phyloP scores from a whole-genome alignment of 2,888 invertebrate species.

The Hydriomena furcata region DNA sequence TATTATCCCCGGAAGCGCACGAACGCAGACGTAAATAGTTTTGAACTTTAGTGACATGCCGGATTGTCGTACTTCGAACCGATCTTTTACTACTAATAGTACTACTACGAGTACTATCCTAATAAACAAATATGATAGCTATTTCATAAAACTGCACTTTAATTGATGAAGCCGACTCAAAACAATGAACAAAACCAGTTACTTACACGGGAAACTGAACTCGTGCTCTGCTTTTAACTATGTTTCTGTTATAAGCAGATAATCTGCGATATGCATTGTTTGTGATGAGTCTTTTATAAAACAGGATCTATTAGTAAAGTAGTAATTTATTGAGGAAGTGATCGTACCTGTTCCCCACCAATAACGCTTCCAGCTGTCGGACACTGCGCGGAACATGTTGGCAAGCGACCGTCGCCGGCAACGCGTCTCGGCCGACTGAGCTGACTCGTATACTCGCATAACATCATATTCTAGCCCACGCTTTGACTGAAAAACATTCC shows the following conservation, averaged over 20 bases:
- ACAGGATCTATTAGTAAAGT: background rate
- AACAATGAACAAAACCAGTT: conserved; percentile 12
- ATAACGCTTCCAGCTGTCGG: conserved; percentile 76
- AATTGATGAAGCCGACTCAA: conserved; percentile 16
- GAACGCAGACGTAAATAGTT: conserved; percentile 73
- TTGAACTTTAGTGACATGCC: conserved; percentile 54
- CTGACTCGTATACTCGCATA: conserved; percentile 19
- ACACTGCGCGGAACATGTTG: conserved; percentile 72
- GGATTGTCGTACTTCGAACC: conserved; percentile 53
- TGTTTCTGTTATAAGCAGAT: background rate
- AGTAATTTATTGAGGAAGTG: conserved; percentile 61
- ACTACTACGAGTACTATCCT: background rate
- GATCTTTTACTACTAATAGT: conserved; percentile 13
- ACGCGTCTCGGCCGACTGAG: conserved; percentile 71
- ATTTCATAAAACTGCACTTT: background rate
- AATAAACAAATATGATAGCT: background rate
- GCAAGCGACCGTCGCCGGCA: conserved; percentile 64
- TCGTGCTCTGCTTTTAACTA: background rate
- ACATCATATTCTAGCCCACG: conserved; percentile 5
- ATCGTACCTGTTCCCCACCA: conserved; percentile 82
- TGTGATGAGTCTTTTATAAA: conserved; percentile 2
- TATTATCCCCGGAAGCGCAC: conserved; percentile 50
- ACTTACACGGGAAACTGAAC: conserved; percentile 6
- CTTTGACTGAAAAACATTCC: conserved; percentile 37
- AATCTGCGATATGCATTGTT: background rate